Evolutionary conservation across 2,797 vertebrate species (phyloP).

Genomic region (Pteropus rufus): DNA sequence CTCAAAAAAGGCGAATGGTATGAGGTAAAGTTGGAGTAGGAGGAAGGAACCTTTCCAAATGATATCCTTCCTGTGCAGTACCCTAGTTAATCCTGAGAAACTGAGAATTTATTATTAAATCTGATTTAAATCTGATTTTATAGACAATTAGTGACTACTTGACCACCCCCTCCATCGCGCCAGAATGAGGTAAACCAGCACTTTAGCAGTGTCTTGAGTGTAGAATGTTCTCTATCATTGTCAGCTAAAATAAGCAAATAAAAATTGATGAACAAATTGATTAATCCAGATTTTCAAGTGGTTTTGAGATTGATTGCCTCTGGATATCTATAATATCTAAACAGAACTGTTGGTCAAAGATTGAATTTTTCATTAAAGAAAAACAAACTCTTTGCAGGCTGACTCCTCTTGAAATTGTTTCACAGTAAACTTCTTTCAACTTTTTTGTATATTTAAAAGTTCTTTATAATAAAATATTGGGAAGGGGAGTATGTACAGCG

Average conservation of each 20-base stretch:
- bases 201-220: background rate
- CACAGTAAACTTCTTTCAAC: background rate
- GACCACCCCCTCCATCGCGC: background rate
- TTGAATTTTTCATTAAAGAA: background rate
- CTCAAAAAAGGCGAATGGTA: background rate
- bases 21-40: background rate
- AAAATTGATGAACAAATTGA: background rate
- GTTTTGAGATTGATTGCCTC: background rate
- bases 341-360: background rate
- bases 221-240: background rate
- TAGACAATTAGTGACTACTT: background rate
- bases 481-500: background rate
- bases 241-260: background rate
- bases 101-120: background rate
- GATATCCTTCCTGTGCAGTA: background rate
- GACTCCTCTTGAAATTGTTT: background rate
- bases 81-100: background rate
- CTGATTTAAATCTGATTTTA: slow-evolving; percentile 23
- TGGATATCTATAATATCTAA: background rate
- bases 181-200: background rate
- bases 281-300: background rate
- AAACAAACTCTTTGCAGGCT: background rate
- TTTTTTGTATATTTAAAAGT: background rate
- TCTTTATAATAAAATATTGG: background rate
- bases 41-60: background rate